Conservation (phyloP, 2,888 invertebrate genomes). For the Volucella inflata region DNA sequence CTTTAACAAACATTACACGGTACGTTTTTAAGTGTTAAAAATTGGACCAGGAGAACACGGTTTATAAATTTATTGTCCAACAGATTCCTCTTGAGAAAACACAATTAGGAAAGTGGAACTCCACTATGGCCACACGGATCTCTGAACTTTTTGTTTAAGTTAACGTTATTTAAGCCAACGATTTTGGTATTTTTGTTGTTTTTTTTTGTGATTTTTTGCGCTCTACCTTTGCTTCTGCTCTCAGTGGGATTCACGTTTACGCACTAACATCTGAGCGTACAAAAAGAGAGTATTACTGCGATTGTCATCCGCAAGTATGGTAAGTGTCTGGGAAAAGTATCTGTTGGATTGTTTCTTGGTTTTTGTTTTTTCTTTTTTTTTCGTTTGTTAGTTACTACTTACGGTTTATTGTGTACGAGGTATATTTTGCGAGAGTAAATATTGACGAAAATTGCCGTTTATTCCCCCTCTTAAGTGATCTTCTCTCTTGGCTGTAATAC, state of each 20-base stretch:
- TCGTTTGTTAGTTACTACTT: conserved; percentile 64
- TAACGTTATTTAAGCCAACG: conserved; percentile 30
- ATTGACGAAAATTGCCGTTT: conserved; percentile 61
- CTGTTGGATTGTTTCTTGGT: conserved; percentile 13
- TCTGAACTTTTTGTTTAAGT: neutral
- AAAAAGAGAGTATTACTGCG: conserved; percentile 28
- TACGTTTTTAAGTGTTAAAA: no score
- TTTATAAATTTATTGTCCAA: no score
- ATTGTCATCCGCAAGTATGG: conserved; percentile 38
- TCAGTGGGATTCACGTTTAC: conserved; percentile 24
- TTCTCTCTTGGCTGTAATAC: conserved; percentile 34
- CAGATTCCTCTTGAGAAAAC: no score
- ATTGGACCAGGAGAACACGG: no score
- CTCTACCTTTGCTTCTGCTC: conserved; percentile 49
- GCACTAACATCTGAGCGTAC: conserved; percentile 15
- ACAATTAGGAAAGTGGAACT: no score
- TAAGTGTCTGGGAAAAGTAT: conserved; percentile 34
- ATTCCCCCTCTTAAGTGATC: conserved; percentile 28
- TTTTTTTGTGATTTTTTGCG: conserved; percentile 42
- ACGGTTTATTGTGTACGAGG: conserved; percentile 61
- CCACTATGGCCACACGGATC: no score
- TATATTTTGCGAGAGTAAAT: conserved; percentile 74
- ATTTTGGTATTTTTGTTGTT: conserved; percentile 7
- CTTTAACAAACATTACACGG: no score
- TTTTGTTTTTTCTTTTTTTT: conserved; percentile 57